Base-by-base conservation (phyloP, 2,797 vertebrate genomes). In the Sarcophilus harrisii region DNA sequence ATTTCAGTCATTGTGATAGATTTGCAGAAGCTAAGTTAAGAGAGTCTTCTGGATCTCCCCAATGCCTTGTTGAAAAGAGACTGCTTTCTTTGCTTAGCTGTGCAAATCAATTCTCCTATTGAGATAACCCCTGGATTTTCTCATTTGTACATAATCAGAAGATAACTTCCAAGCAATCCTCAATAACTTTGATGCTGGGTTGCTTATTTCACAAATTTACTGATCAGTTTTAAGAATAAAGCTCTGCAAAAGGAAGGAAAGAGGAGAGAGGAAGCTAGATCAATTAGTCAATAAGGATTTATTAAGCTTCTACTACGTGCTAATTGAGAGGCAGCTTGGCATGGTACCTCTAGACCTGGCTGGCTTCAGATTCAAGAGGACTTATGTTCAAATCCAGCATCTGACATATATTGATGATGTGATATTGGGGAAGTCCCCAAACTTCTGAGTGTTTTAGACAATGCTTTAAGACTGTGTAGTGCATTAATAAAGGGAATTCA, bases 181-280 rank as follows among this genome's bases (percentile, higher is more conserved):
- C 28, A 4, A 55, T 93, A 94, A 57, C 6, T 24, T 90, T 96
- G 58, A 59, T 89, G 24, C 90, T 95, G 95, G 66, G 66, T 52
- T 94, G 38, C 32, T 96, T 95, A 94, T 29, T 91, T 91, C 92
- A 92, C 21, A 96, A 91, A 94, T 66, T 57, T 59, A 49, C 59
- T 11, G 52, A 29, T 93, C 6, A 45, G 11, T 5, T 91, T 94
- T 28, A 91, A 62, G 73, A 55, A 57, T 32, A 91, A 90, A 32
- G 55, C 28, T 81, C 4, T 32, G 60, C 30, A 90, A 45, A 29
- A 52, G 91, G 32, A 6, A 92, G 95, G 28, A 92, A 91, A 58
- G 92, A 24, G 1, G 6, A 66, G 94, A 92, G 45, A 93, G 6
- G 18, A 94, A 96, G 94, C 73, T 27, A 45, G 21, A 45, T 24